Conservation (phyloP, 2,888 invertebrate species). For the Diaperis boleti region DNA sequence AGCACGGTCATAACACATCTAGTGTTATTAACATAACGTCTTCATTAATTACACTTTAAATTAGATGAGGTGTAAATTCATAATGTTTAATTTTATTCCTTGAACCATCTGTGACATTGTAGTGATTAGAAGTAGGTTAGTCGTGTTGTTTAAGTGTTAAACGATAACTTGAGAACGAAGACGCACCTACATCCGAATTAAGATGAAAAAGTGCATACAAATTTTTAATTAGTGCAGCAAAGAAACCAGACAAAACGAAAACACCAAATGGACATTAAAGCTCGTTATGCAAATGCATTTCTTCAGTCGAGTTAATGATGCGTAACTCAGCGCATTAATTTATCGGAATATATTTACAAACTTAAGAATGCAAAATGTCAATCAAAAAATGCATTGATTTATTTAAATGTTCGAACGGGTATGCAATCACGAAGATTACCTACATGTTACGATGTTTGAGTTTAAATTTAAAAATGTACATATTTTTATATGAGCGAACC, state of each 20-base stretch:
- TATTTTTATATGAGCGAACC: background rate
- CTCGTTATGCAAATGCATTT: conserved; percentile 47
- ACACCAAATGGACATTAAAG: conserved; percentile 43
- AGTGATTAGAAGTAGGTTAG: conserved; percentile 23
- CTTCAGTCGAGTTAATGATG: conserved; percentile 38
- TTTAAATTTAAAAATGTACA: too few relatives aligned
- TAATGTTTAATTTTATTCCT: background rate
- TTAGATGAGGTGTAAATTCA: conserved; percentile 25
- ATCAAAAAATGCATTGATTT: background rate
- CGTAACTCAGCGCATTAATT: conserved; percentile 36
- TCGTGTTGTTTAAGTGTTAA: conserved; percentile 1
- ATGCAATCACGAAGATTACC: too few relatives aligned
- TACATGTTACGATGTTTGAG: too few relatives aligned
- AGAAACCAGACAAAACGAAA: conserved; percentile 25
- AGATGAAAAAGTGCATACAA: conserved; percentile 27
- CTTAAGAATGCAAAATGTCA: conserved; percentile 3
- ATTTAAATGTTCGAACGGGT: too few relatives aligned
- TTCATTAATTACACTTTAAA: conserved; percentile 36
- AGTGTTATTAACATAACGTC: conserved; percentile 31
- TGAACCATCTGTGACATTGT: conserved; percentile 16
- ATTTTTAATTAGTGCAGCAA: conserved; percentile 34
- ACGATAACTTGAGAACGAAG: background rate
- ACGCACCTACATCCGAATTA: conserved; percentile 17
- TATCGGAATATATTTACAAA: conserved; percentile 12
- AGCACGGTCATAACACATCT: conserved; percentile 26